These are phyloP conservation scores for Aricia artaxerxes DNA, from an alignment of 2,888 invertebrate species.

Conservation along the genomic window DNA sequence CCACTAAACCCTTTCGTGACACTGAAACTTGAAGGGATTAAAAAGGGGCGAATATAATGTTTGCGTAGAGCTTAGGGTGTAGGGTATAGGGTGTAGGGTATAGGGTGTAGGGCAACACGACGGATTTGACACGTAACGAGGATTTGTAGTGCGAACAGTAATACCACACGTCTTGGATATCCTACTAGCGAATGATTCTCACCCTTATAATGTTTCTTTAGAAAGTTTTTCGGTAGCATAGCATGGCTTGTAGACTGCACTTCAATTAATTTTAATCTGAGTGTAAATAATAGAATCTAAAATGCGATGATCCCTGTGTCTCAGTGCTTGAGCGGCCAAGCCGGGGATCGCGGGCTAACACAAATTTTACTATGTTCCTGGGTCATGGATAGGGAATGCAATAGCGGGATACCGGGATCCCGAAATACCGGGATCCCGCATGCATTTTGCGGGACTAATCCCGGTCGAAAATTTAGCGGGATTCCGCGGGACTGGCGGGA, in stretches of 20 bases:
- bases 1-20: neutral
- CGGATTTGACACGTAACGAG: neutral
- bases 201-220: neutral
- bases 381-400: too few species aligned
- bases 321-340: too few species aligned
- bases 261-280: too few species aligned
- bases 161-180: neutral
- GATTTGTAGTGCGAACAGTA: neutral
- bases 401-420: too few species aligned
- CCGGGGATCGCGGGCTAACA: too few species aligned
- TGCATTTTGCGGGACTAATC: too few species aligned
- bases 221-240: neutral
- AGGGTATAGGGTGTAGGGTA: neutral
- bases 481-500: too few species aligned
- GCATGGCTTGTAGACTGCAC: neutral
- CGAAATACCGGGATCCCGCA: too few species aligned
- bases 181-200: neutral
- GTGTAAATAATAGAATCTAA: too few species aligned
- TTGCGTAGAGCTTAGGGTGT: neutral
- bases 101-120: neutral
- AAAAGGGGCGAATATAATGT: conserved; percentile 4
- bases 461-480: too few species aligned
- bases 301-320: too few species aligned
- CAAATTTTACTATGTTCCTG: too few species aligned
- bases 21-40: neutral